Base-by-base conservation (phyloP, 1,140 invertebrate genomes). In the Heterodera schachtii region DNA sequence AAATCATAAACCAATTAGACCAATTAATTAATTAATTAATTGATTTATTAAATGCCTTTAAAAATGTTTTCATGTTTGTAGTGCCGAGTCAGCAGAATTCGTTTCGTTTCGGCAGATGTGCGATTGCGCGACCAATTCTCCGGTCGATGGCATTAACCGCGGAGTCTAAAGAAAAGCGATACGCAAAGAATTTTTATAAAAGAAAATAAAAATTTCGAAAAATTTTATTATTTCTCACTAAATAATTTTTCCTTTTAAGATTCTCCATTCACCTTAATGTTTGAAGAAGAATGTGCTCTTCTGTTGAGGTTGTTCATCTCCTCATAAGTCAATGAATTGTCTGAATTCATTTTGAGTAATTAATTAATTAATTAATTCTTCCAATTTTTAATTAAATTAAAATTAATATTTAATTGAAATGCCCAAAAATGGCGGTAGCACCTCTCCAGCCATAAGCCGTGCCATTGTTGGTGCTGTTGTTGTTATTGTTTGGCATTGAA, bases 11-110 rank as follows among this genome's bases (percentile, higher is more conserved):
- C 3, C 3, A 19, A 71, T 43, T 46, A 43, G 7, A 71, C 43
- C 7, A 1, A 9, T 71, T 31, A 31, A 43, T 13, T 31, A 21
- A 1, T 60, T 77, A 6, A 6, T 8, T 31, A 79, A 9, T 79
- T 44, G 46, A 19, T 31, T 49, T 79, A 31, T 46, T n/a, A 31
- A 46, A 46, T 80, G 86, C 87, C 87, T 75, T 90, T 89, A 74
- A 89, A 90, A 46, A 89, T 82, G 83, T 90, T 89, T 7, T 87
- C 82, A 79, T 90, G 79, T 85, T 93, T 93, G 3, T 93, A 92
- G 83, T 93, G 92, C 80, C 92, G 86, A 0, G 92, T 93, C 9
- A 93, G 89, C 43, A 93, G 89, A 78, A 93, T 92, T 79, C 92
- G 88, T 86, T 93, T 93, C 13, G 88, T 87, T 81, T 81, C 73